These are phyloP conservation scores for Eutolmus rufibarbis DNA, from an alignment of 2,888 invertebrate genomes.

Conservation along the genomic window DNA sequence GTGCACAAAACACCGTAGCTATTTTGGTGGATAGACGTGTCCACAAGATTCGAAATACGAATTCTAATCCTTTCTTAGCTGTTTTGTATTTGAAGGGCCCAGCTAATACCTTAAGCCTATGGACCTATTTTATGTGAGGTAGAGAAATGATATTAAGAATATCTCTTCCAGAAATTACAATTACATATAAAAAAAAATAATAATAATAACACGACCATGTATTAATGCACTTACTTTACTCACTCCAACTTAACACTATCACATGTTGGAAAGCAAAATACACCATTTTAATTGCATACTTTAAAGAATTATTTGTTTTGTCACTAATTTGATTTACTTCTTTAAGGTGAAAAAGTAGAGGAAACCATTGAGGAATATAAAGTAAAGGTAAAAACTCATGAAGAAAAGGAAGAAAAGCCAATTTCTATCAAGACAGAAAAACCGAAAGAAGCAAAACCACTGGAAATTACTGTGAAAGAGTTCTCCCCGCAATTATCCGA, in stretches of 20 bases:
- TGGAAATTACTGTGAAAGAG: not conserved
- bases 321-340: constrained; percentile 30
- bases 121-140: not conserved
- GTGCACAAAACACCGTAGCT: no score
- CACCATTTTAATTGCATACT: not conserved
- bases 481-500: constrained; percentile 42
- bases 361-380: constrained; percentile 40
- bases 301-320: not conserved
- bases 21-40: not conserved
- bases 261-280: constrained; percentile 27
- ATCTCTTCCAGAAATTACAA: not conserved
- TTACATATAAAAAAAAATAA: not conserved
- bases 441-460: not conserved
- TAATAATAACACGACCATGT: not conserved
- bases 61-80: not conserved
- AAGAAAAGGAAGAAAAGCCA: constrained; percentile 31
- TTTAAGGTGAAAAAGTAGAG: constrained; percentile 50
- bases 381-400: constrained; percentile 28
- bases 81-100: not conserved
- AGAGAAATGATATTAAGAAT: not conserved
- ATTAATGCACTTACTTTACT: not conserved
- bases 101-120: not conserved
- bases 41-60: not conserved
- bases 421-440: not conserved
- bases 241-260: not conserved